Evolutionary conservation across 2,113 vertebrate species (phyloP).

Genomic region (Vicugna pacos): DNA sequence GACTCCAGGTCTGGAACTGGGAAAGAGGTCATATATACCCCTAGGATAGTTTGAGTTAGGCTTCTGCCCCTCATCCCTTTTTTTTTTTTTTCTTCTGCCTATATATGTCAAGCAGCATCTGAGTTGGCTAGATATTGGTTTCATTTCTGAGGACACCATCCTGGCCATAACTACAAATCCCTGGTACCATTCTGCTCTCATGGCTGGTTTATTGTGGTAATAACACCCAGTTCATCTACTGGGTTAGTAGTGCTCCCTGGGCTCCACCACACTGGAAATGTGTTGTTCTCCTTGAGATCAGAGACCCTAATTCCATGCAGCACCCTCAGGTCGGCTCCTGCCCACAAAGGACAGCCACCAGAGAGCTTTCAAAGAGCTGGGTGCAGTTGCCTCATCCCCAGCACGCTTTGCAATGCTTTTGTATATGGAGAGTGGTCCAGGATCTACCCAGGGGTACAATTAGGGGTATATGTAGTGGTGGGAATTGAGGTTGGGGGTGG

Average conservation of each 20-base stretch:
- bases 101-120: neutral
- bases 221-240: neutral
- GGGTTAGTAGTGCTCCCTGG: neutral
- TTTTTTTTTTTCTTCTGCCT: neutral
- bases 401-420: neutral
- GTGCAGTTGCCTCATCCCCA: neutral
- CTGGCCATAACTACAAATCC: neutral
- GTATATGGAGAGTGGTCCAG: neutral
- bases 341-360: neutral
- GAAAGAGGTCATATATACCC: neutral
- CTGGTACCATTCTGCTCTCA: neutral
- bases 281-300: neutral
- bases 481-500: rapidly evolving
- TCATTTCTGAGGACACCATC: neutral
- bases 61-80: neutral
- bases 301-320: neutral
- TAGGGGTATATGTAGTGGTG: neutral
- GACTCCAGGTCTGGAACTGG: neutral
- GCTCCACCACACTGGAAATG: neutral
- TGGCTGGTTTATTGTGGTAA: neutral
- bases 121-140: neutral
- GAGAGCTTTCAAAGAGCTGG: neutral
- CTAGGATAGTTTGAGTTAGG: neutral
- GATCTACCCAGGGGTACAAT: neutral
- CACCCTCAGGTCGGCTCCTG: neutral